Evolutionary conservation across 2,888 invertebrate genomes (phyloP), one percentile per base, ranked within the genome.

Genomic region (Sphaeridia pumilis): DNA sequence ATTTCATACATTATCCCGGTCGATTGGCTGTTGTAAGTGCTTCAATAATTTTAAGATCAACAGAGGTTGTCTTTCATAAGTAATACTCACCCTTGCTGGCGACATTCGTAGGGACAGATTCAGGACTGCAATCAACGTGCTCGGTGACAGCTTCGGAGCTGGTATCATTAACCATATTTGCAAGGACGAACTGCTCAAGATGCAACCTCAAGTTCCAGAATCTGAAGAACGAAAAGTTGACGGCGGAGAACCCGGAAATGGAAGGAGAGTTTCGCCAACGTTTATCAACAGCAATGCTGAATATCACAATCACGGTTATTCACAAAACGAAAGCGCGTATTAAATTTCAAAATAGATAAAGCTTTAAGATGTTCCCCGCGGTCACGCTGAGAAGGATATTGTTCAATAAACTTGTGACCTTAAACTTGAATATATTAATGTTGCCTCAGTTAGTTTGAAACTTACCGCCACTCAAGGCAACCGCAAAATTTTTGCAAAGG

Each of bases 71-170:
- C 14, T 31, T 14, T 31, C 7, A 10, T 31, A 7, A 10, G 10
- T 31, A 31, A 10, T 31, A 10, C 31, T 14, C 7, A 31, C 7
- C 31, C 14, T 31, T 14, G 31, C 14, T 31, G 31, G 31, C 31
- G 14, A 31, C 31, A 31, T 31, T 31, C 14, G 31, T 31, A 63
- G 63, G 20, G 61, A 61, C 34, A 57, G 66, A 49, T 66, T 66
- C 63, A 54, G 67, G 73, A 78, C 78, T 0, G 68, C 73, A 14
- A 38, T 49, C 2, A 49, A 49, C 10, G 47, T 47, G n/a, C 36
- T 74, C 55, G 77, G 77, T 7, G 78, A 78, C 65, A 72, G 75
- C 17, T 68, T 75, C 48, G 78, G 77, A 2, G 75, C 76, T 10
- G 77, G 74, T 1, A 74, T 78, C 50, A 76, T 78, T 17, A 66